Evolutionary conservation across 2,797 vertebrate species (phyloP).

Genomic region (Siniperca obscura): DNA sequence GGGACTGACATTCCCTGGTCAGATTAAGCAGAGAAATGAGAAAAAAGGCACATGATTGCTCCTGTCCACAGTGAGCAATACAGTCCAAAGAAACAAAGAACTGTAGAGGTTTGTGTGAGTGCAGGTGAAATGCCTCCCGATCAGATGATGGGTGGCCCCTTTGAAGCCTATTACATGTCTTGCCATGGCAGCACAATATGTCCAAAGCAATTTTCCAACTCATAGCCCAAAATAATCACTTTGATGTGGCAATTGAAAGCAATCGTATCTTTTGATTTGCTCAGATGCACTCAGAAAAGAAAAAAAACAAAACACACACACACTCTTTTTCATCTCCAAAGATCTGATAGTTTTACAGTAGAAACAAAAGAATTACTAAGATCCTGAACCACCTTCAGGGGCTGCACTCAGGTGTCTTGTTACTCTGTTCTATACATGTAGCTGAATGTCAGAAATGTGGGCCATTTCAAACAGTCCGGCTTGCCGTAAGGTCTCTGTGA

Average conservation of each 20-base stretch:
- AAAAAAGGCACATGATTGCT: slow-evolving; percentile 94
- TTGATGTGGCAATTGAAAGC: slow-evolving; percentile 68
- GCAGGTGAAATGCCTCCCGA: slow-evolving; percentile 53
- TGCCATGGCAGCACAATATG: slow-evolving; percentile 60
- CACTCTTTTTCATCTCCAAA: slow-evolving; percentile 29
- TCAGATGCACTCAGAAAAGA: slow-evolving; percentile 41
- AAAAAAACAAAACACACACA: slow-evolving; percentile 8
- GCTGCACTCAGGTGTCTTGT: slow-evolving; percentile 48
- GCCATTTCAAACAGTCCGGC: slow-evolving; percentile 50
- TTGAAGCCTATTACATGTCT: slow-evolving; percentile 64
- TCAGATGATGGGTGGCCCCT: slow-evolving; percentile 54
- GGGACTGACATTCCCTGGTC: slow-evolving; percentile 83
- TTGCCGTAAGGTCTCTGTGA: slow-evolving; percentile 53
- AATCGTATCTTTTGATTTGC: slow-evolving; percentile 65
- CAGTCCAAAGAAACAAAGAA: slow-evolving; percentile 84
- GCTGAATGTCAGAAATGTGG: slow-evolving; percentile 63
- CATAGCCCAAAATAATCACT: slow-evolving; percentile 70
- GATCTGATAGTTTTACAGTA: slow-evolving; percentile 57
- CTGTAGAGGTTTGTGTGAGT: slow-evolving; percentile 59
- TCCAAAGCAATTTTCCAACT: slow-evolving; percentile 75
- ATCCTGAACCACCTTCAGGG: slow-evolving; percentile 32
- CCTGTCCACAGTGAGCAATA: slow-evolving; percentile 82
- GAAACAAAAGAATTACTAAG: slow-evolving; percentile 54
- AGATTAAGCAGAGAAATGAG: slow-evolving; percentile 83
- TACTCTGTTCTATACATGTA: slow-evolving; percentile 68